These are phyloP conservation scores for Dendrophyllia cribrosa DNA, from an alignment of 64 coral and sea anemone genomes.

Conservation along the genomic window DNA sequence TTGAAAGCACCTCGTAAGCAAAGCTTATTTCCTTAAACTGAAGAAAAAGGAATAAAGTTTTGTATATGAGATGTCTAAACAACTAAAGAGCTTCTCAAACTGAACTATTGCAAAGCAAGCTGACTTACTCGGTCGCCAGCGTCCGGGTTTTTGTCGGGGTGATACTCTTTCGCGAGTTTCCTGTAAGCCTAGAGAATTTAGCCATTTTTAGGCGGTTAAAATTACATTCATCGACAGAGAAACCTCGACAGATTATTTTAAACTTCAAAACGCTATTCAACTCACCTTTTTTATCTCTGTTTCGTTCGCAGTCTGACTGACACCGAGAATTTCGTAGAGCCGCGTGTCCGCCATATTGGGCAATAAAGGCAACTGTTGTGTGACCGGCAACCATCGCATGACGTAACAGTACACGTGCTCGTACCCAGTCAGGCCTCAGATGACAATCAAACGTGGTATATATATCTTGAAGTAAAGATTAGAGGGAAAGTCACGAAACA, in stretches of 20 bases:
- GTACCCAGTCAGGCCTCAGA: slow-evolving; percentile 31
- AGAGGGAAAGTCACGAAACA: slow-evolving; percentile 31
- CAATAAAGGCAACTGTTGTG: slow-evolving; percentile 80
- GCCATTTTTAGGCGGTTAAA: neutral
- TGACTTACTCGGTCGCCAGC: slow-evolving; percentile 90
- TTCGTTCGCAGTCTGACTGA: slow-evolving; percentile 81
- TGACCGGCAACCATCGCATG: slow-evolving; percentile 74
- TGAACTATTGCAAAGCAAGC: slow-evolving; percentile 4
- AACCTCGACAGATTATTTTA: neutral
- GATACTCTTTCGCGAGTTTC: slow-evolving; percentile 98
- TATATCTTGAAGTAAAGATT: neutral
- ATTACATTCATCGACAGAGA: neutral
- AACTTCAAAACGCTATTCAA: neutral
- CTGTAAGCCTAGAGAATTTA: slow-evolving; percentile 86
- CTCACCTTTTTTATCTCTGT: slow-evolving; percentile 97
- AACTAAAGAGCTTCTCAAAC: neutral
- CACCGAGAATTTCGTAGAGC: slow-evolving; percentile 96
- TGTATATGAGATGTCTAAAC: neutral
- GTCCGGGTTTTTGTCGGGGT: slow-evolving; percentile 98
- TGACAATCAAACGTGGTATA: slow-evolving; percentile 23
- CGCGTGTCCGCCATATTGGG: slow-evolving; percentile 99
- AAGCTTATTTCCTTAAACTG: slow-evolving; percentile 99
- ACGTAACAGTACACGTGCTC: slow-evolving; percentile 80
- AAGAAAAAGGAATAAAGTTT: slow-evolving; percentile 1
- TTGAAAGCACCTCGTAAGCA: slow-evolving; percentile 94